Evolutionary conservation across 2,888 invertebrate species (phyloP).

Genomic region (Autographa gamma): DNA sequence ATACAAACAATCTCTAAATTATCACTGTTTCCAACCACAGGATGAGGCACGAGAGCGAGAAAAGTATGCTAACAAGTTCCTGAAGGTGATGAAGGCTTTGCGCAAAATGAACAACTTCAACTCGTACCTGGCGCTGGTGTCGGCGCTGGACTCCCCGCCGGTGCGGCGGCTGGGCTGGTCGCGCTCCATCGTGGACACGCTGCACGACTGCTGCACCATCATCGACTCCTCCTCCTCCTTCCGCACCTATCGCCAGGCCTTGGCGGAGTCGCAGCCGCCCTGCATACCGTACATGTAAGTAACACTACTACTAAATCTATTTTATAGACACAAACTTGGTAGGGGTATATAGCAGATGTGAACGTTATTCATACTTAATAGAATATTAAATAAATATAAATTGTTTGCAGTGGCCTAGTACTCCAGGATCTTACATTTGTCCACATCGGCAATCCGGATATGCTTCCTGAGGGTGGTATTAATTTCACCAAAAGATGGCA

Average conservation of each 20-base stretch:
- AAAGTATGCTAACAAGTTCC: slow-evolving; percentile 97
- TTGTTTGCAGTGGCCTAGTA: slow-evolving; percentile 94
- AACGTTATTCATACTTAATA: slow-evolving; percentile 20
- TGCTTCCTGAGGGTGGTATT: slow-evolving; percentile 94
- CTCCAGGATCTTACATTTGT: slow-evolving; percentile 99
- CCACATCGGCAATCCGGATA: slow-evolving; percentile 98
- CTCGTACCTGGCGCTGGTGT: slow-evolving; percentile 98
- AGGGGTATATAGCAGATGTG: not conserved
- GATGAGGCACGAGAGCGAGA: slow-evolving; percentile 98
- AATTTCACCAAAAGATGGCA: slow-evolving; percentile 99
- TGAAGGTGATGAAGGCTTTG: slow-evolving; percentile 99
- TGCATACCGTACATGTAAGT: slow-evolving; percentile 99
- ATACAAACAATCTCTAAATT: too few species aligned
- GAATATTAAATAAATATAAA: too few species aligned
- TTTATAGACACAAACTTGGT: too few species aligned
- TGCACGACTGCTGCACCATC: slow-evolving; percentile 98
- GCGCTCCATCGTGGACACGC: slow-evolving; percentile 95
- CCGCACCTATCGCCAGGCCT: slow-evolving; percentile 97
- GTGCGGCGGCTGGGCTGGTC: slow-evolving; percentile 97
- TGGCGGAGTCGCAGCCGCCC: slow-evolving; percentile 98
- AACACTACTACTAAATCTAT: too few species aligned
- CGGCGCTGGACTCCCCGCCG: slow-evolving; percentile 99
- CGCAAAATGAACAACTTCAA: slow-evolving; percentile 99
- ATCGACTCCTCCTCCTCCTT: slow-evolving; percentile 99
- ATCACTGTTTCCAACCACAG: slow-evolving; percentile 54